A percentile compares a stretch with the other conserved stretches of the same genome.
Evolutionary conservation across 2,888 invertebrate species (phyloP).

Genomic region (Apodemia zela): DNA sequence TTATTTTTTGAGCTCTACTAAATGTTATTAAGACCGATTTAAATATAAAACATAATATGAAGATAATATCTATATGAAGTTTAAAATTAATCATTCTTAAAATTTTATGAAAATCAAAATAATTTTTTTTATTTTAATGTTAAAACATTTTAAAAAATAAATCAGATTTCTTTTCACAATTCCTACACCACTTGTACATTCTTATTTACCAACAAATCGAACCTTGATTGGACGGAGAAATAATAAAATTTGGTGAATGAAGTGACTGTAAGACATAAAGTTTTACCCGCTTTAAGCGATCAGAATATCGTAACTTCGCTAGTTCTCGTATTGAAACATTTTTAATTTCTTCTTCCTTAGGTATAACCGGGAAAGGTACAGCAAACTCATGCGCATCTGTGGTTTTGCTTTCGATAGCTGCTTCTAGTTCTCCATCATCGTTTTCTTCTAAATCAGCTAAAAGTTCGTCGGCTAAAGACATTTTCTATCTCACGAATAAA

Average conservation of each 20-base stretch:
- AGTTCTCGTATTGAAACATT: conserved; percentile 90
- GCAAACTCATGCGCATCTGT: conserved; percentile 58
- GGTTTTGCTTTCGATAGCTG: conserved; percentile 76
- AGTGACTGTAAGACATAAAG: not conserved
- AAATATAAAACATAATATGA: too few relatives aligned
- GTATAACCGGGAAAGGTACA: conserved; percentile 70
- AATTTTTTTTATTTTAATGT: too few relatives aligned
- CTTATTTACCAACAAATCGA: too few relatives aligned
- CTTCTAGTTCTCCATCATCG: conserved; percentile 85
- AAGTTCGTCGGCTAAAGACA: conserved; percentile 99
- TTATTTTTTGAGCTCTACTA: too few relatives aligned
- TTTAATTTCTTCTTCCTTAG: conserved; percentile 83
- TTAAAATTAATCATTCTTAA: too few relatives aligned
- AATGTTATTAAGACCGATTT: too few relatives aligned
- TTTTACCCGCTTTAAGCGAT: conserved; percentile 82
- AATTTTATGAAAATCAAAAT: too few relatives aligned
- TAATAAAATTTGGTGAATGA: not conserved
- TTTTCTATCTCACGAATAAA: conserved; percentile 47
- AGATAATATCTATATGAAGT: too few relatives aligned
- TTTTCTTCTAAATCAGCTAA: conserved; percentile 98
- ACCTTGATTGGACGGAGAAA: too few relatives aligned
- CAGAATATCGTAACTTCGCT: conserved; percentile 93
- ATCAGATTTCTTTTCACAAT: too few relatives aligned
- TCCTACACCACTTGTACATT: too few relatives aligned
- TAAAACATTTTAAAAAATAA: too few relatives aligned